These are phyloP conservation scores for Chionomys nivalis DNA, from an alignment of 2,113 vertebrate genomes.

Conservation along the genomic window DNA sequence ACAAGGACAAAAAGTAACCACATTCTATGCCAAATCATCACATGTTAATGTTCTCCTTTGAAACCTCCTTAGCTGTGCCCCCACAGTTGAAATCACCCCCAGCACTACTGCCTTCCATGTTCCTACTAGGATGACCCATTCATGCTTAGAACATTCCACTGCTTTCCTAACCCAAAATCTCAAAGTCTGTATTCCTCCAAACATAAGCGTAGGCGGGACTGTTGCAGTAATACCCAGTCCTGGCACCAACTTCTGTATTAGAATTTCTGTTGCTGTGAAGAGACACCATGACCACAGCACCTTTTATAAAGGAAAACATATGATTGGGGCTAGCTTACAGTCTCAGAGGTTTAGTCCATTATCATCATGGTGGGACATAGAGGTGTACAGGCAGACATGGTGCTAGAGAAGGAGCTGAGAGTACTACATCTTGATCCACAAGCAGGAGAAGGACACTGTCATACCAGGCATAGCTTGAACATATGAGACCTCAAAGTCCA, in stretches of 20 bases:
- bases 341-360: background rate
- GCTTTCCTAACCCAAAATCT: background rate
- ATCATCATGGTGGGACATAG: background rate
- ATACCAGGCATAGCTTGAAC: background rate
- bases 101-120: background rate
- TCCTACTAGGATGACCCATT: background rate
- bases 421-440: too few species aligned
- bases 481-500: background rate
- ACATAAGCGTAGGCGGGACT: background rate
- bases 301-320: background rate
- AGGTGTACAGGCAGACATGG: background rate
- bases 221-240: background rate
- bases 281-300: background rate
- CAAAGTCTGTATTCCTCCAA: background rate
- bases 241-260: background rate
- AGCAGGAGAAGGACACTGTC: background rate
- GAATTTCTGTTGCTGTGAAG: background rate
- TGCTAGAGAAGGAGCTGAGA: background rate
- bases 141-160: background rate
- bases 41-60: background rate
- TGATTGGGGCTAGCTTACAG: background rate
- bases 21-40: background rate
- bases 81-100: too few species aligned
- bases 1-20: background rate
- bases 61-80: background rate